phyloP scores from a whole-genome alignment of 1,140 invertebrate genomes.

The Panulirus ornatus region DNA sequence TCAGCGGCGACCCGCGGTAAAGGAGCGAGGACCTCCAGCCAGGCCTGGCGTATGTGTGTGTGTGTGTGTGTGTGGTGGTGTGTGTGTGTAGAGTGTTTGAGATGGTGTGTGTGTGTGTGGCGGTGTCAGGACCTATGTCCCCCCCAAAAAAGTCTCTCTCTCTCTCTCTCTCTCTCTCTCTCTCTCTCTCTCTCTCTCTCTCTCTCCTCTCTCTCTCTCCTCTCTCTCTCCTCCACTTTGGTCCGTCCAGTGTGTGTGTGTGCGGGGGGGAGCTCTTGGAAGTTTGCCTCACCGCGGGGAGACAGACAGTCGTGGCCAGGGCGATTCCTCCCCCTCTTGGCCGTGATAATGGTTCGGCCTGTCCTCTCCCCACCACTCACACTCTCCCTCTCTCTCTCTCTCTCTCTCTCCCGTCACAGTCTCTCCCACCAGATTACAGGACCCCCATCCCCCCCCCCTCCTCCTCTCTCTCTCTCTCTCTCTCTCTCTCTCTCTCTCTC shows the following conservation, averaged over 20 bases:
- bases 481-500: background rate
- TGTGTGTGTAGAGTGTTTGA: background rate
- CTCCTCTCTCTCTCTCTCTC: background rate
- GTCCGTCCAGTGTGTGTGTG: too few relatives aligned
- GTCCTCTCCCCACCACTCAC: background rate
- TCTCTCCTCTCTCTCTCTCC: background rate
- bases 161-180: background rate
- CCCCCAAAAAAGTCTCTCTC: background rate
- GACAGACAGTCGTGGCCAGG: too few relatives aligned
- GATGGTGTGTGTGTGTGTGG: constrained; percentile 8
- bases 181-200: background rate
- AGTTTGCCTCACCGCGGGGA: too few relatives aligned
- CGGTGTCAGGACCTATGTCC: background rate
- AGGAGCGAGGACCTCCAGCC: background rate
- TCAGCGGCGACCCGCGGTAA: too few relatives aligned
- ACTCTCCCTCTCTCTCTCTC: background rate
- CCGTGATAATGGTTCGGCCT: too few relatives aligned
- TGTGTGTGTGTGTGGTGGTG: constrained; percentile 13
- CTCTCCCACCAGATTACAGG: too few relatives aligned
- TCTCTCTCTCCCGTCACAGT: constrained; percentile 1
- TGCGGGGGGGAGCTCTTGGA: too few relatives aligned
- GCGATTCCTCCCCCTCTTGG: too few relatives aligned
- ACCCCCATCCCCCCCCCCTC: too few relatives aligned
- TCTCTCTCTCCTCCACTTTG: background rate
- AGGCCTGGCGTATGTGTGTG: background rate